phyloP scores from a whole-genome alignment of 1,140 invertebrate genomes.

The Diorhabda carinulata region DNA sequence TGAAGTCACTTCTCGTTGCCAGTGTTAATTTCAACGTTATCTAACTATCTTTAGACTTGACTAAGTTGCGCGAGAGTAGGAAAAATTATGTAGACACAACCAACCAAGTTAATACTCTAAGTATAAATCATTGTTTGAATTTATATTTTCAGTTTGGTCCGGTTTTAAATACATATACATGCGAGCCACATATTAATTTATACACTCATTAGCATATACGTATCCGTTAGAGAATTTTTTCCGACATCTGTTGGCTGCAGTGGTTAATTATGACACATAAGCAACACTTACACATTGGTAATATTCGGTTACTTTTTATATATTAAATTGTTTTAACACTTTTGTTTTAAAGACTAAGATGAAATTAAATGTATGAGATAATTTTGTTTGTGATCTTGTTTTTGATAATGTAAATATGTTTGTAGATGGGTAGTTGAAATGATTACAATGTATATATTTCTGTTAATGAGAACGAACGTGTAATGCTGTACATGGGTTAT shows the following conservation, averaged over 20 bases:
- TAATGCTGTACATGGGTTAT: no score
- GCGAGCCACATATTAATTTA: constrained; percentile 49
- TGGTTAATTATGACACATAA: constrained; percentile 44
- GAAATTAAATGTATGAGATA: no score
- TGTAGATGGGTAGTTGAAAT: no score
- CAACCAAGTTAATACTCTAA: constrained; percentile 29
- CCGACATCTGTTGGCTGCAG: constrained; percentile 42
- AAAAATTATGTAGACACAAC: constrained; percentile 45
- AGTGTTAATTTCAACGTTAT: constrained; percentile 48
- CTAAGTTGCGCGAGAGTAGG: constrained; percentile 48
- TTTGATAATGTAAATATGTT: no score
- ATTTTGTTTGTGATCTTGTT: no score
- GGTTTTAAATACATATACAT: constrained; percentile 46
- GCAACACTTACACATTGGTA: constrained; percentile 32
- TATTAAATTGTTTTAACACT: not conserved
- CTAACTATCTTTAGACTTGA: constrained; percentile 48
- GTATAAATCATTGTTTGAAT: constrained; percentile 36
- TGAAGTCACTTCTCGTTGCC: constrained; percentile 30
- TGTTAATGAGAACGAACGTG: no score
- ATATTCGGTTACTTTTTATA: constrained; percentile 19
- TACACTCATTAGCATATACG: constrained; percentile 48
- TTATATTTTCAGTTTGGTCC: constrained; percentile 28
- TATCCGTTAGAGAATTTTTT: constrained; percentile 47
- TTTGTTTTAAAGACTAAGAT: no score
- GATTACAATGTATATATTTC: no score